phyloP scores from a whole-genome alignment of 2,113 vertebrate species.

The Trematocara stigmaticum region DNA sequence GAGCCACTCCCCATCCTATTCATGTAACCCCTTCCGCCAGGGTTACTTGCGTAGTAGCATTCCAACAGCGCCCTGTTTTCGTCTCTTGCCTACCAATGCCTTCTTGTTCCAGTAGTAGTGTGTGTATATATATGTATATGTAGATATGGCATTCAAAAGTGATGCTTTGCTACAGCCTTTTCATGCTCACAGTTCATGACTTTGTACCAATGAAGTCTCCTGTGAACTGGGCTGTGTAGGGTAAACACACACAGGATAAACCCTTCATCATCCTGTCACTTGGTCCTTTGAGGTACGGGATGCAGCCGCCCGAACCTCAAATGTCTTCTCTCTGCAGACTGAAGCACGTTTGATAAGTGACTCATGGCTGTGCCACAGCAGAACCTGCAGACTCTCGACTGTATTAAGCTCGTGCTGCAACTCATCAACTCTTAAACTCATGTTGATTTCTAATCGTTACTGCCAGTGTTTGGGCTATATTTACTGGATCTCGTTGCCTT shows the following conservation, averaged over 20 bases:
- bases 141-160: neutral
- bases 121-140: too few relatives aligned
- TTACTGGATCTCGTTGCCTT: neutral
- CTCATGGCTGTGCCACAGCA: neutral
- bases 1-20: too few relatives aligned
- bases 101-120: too few relatives aligned
- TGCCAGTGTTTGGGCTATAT: neutral
- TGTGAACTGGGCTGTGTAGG: constrained; percentile 19
- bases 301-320: neutral
- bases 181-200: neutral
- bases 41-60: too few relatives aligned
- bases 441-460: neutral
- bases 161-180: neutral
- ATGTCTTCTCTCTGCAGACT: neutral
- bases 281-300: constrained; percentile 6
- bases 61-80: too few relatives aligned
- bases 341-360: neutral
- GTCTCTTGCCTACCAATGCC: too few relatives aligned
- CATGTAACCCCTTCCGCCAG: too few relatives aligned
- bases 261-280: constrained; percentile 54
- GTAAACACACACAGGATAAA: neutral
- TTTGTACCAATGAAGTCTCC: neutral
- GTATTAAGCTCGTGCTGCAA: neutral
- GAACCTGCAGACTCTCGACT: neutral
- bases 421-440: neutral